phyloP scores from a whole-genome alignment of 1,140 invertebrate species.

The Magallana ariakensis region DNA sequence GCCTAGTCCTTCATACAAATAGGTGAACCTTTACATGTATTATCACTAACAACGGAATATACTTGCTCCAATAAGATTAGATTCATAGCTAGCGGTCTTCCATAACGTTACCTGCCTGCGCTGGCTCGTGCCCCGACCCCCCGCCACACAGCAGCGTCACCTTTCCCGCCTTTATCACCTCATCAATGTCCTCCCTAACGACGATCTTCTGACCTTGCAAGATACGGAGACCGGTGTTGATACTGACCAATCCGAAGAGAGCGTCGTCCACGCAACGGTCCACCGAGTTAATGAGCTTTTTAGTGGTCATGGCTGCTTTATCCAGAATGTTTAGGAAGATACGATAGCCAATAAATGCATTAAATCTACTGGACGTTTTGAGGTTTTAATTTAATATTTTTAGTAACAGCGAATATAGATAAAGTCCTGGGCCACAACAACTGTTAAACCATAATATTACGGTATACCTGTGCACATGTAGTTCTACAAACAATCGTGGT shows the following conservation, averaged over 20 bases:
- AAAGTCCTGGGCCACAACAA: too few species aligned
- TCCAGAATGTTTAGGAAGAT: background rate
- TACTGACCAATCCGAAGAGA: slow-evolving; percentile 84
- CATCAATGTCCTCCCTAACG: slow-evolving; percentile 81
- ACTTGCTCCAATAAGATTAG: too few species aligned
- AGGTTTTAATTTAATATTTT: too few species aligned
- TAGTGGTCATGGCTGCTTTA: slow-evolving; percentile 67
- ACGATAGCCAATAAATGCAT: slow-evolving; percentile 15
- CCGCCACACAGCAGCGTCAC: slow-evolving; percentile 88
- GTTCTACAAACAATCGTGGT: too few species aligned
- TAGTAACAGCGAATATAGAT: too few species aligned
- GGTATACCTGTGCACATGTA: too few species aligned
- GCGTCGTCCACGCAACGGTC: slow-evolving; percentile 86
- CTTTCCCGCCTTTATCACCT: slow-evolving; percentile 80
- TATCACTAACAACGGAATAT: too few species aligned
- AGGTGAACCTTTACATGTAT: too few species aligned
- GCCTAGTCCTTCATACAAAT: too few species aligned
- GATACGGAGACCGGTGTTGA: slow-evolving; percentile 84
- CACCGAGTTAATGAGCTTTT: slow-evolving; percentile 85
- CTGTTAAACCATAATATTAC: too few species aligned
- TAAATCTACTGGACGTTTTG: background rate
- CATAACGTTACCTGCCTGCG: slow-evolving; percentile 84
- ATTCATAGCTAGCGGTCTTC: background rate
- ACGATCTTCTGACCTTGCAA: slow-evolving; percentile 84
- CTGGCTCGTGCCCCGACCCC: slow-evolving; percentile 93